Evolutionary conservation across 2,888 invertebrate species (phyloP), one percentile per base, ranked within the genome.

Genomic region (Embidobia sp.): DNA sequence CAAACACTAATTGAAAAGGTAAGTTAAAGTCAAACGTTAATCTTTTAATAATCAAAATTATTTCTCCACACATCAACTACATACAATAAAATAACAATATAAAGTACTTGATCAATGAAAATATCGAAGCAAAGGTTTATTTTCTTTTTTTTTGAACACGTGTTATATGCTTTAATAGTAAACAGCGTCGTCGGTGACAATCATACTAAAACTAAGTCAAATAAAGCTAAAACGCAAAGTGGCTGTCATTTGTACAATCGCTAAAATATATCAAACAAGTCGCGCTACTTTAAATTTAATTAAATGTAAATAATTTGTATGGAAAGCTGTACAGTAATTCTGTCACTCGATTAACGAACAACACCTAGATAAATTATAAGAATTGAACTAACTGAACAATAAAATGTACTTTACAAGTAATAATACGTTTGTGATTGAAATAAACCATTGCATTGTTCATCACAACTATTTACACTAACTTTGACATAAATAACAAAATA

Each of bases 381-480:
- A 48, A 37, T 35, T 46, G 13, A 46, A 22, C 27, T 40, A 46
- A 46, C 27, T 40, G 40, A 55, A 57, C 37, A 46, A 55, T 8
- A 37, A 1, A 48, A 55, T 15, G 11, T n/a, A 29, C 11, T 15
- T 10, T n/a, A 22, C 5, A 27, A 8, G 6, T 11, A 29, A 15
- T 22, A 27, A 31, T 29, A 35, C 2, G 16, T 37, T 29, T 19
- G 22, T 33, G 33, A 35, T 29, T 4, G 29, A 42, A 29, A 18
- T 42, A 19, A 27, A 53, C 10, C 6, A 13, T 11, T 8, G 19
- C 29, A 48, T 55, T 51, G 48, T 26, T 55, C 16, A 37, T 53
- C 13, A n/a, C 11, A 31, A 53, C 57, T 74, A 73, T 73, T 49
- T 74, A 74, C 73, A 74, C 37, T 44, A 53, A 26, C 5, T 4